Percentiles rank a stretch among this genome's conserved stretches.
phyloP scores from a whole-genome alignment of 2,888 invertebrate genomes.

The Mythimna ferrago region DNA sequence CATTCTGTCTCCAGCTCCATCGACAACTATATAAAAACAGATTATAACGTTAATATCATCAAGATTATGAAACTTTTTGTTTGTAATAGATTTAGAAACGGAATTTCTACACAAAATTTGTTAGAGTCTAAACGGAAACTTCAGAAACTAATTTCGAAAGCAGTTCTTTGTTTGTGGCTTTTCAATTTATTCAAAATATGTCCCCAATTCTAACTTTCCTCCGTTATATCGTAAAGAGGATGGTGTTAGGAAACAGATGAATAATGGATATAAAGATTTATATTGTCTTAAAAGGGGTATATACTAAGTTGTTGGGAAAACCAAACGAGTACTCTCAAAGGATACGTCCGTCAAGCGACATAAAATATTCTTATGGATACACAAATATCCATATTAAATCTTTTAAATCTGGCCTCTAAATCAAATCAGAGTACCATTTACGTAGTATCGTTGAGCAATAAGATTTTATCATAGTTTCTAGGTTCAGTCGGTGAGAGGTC shows the following conservation, averaged over 20 bases:
- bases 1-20: constrained; percentile 94
- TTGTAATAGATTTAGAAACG: neutral
- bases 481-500: constrained; percentile 32
- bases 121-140: neutral
- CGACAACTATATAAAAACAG: constrained; percentile 86
- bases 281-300: constrained; percentile 6
- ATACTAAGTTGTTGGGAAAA: constrained; percentile 1
- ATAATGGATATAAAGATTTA: constrained; percentile 11
- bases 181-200: constrained; percentile 36
- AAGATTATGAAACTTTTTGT: neutral
- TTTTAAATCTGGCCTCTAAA: neutral
- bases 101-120: neutral
- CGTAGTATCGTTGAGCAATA: constrained; percentile 6
- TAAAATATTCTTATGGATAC: neutral
- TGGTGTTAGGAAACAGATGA: constrained; percentile 24
- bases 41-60: neutral
- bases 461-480: constrained; percentile 27
- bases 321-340: neutral
- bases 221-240: constrained; percentile 25
- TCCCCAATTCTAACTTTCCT: constrained; percentile 30
- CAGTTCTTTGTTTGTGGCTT: constrained; percentile 11
- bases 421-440: constrained; percentile 17
- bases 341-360: neutral
- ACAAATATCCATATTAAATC: neutral
- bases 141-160: neutral